A percentile compares a stretch with the other conserved stretches of the same genome.
Evolutionary conservation across 2,113 vertebrate genomes (phyloP).

Genomic region (Pongo abelii): DNA sequence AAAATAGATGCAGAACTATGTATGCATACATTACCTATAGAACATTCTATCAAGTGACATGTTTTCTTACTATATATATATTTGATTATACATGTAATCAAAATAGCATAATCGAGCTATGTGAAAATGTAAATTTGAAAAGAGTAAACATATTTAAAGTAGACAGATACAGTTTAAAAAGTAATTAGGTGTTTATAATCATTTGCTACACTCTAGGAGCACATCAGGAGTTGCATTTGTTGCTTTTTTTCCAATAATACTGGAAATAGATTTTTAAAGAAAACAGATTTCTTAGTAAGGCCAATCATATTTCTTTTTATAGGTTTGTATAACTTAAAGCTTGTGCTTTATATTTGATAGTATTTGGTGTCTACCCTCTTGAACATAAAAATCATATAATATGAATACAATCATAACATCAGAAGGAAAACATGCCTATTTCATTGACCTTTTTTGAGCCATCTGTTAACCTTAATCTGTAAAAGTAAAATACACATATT

Average conservation of each 20-base stretch:
- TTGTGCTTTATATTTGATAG: neutral
- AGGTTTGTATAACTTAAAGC: conserved; percentile 3
- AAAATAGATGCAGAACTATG: neutral
- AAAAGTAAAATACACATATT: conserved; percentile 30
- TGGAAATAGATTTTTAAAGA: neutral
- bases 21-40: neutral
- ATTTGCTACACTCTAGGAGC: neutral
- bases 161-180: neutral
- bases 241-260: neutral
- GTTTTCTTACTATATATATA: neutral
- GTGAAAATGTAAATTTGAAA: conserved; percentile 39
- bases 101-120: conserved; percentile 2
- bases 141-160: conserved; percentile 14
- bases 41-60: neutral
- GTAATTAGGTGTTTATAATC: conserved; percentile 55
- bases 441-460: neutral
- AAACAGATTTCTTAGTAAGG: neutral
- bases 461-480: conserved; percentile 40
- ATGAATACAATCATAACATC: neutral
- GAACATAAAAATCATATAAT: neutral
- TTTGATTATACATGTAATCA: neutral
- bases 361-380: neutral
- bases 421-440: conserved; percentile 37
- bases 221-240: neutral
- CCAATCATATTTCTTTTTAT: neutral